Evolutionary conservation across 2,797 vertebrate genomes (phyloP).

Genomic region (Acrocephalus scirpaceus): DNA sequence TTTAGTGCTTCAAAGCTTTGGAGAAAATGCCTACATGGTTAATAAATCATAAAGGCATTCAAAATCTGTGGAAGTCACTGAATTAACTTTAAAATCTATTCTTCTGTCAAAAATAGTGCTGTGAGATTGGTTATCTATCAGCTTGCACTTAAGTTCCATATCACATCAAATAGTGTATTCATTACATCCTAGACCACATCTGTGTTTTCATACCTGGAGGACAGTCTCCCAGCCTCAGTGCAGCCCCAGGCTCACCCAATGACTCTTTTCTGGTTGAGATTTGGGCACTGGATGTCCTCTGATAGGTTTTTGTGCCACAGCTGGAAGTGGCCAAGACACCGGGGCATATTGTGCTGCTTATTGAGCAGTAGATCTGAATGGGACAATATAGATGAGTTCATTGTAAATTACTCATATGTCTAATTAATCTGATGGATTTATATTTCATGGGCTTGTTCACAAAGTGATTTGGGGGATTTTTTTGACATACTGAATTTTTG

Average conservation of each 20-base stretch:
- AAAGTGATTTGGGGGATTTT: background rate
- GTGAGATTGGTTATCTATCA: background rate
- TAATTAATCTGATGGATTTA: background rate
- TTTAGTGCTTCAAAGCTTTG: background rate
- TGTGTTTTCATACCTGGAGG: background rate
- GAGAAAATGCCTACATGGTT: background rate
- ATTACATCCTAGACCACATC: background rate
- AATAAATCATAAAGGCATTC: background rate
- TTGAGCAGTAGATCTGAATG: background rate
- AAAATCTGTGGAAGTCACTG: background rate
- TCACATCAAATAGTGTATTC: background rate
- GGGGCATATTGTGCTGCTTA: background rate
- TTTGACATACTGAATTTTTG: background rate
- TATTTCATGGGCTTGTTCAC: background rate
- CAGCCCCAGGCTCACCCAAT: background rate
- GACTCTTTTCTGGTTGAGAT: background rate
- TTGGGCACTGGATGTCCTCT: background rate
- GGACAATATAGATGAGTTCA: background rate
- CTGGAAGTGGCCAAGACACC: background rate
- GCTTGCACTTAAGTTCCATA: background rate
- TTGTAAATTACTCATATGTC: background rate
- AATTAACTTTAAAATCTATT: background rate
- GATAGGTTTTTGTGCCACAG: background rate
- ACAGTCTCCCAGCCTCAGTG: fast-evolving
- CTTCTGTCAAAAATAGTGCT: background rate